Percentiles rank a stretch among this genome's conserved stretches.
Conservation (phyloP, 2,797 vertebrate species). For the Myotis daubentonii region DNA sequence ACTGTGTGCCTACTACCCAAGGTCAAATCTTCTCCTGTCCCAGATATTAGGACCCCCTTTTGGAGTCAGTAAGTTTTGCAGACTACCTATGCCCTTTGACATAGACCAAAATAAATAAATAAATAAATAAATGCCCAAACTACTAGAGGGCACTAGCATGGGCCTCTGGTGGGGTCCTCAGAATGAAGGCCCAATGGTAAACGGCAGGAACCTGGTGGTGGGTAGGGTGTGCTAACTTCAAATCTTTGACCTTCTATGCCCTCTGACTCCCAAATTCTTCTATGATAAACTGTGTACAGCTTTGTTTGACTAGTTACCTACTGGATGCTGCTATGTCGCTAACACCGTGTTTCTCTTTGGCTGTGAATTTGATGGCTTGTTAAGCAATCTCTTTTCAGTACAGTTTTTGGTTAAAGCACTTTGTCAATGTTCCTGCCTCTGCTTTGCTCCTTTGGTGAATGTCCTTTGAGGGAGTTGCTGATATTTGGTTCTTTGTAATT, state of each 20-base stretch:
- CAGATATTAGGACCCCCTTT: not conserved
- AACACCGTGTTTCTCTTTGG: constrained; percentile 60
- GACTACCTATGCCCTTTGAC: not conserved
- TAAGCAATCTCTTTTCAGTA: constrained; percentile 49
- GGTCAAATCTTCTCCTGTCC: too few relatives aligned
- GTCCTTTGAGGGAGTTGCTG: constrained; percentile 66
- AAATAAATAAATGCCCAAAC: not conserved
- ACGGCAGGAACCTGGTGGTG: not conserved
- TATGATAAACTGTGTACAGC: constrained; percentile 69
- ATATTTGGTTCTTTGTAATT: constrained; percentile 69
- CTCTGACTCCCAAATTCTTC: constrained; percentile 59
- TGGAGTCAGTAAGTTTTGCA: not conserved
- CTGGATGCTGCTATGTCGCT: constrained; percentile 65
- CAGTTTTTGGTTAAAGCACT: constrained; percentile 73
- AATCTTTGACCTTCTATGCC: constrained; percentile 39
- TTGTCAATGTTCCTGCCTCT: constrained; percentile 75
- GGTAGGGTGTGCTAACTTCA: constrained; percentile 44
- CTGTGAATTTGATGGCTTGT: constrained; percentile 77
- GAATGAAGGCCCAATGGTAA: constrained; percentile 37
- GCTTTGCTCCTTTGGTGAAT: constrained; percentile 65
- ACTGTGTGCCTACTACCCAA: too few relatives aligned
- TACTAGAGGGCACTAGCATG: not conserved
- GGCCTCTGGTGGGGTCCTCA: not conserved
- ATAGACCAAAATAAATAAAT: not conserved
- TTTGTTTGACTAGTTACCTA: constrained; percentile 61